Base-by-base conservation (phyloP, 2,888 invertebrate genomes). In the Acrobasis suavella region DNA sequence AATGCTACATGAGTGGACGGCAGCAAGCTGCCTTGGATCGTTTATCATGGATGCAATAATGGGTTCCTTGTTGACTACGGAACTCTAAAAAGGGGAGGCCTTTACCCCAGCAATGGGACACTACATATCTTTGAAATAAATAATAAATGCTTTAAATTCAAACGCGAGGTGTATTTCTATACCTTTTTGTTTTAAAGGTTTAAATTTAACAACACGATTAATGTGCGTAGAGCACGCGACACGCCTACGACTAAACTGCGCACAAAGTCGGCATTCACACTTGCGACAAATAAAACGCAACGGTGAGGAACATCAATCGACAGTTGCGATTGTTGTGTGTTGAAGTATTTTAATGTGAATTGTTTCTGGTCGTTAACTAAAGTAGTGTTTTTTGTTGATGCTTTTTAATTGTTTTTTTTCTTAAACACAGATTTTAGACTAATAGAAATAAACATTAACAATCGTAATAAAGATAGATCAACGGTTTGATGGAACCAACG, bases 171-270 rank as follows among this genome's bases (percentile, higher is more conserved):
- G 2, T 46, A 46, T 46, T 46, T 46, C 63, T 67, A 69, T 51
- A 62, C 61, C 61, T 38, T 51, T 63, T 46, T 65, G 67, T 66
- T 65, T 68, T 67, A n/a, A n/a, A 14, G 46, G 46, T 46, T 62
- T 62, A 62, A 54, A 55, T 56, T 54, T 55, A 55, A 55, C 38
- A 32, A 14, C 17, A 62, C 55, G 49, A 62, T 62, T 62, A 62
- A 62, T 62, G 62, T 49, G 49, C 38, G 38, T 49, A 55, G 62
- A 49, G 14, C 62, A 62, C 37, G 55, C 62, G 62, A 55, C 62
- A 62, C 62, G 62, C 62, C 62, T 15, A 46, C 62, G 54, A 62
- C 62, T 62, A 55, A 55, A 62, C 55, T 52, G 62, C 49, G 15
- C 16, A 55, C 62, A 62, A 62, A 62, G 55, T 16, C 32, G 55